A percentile compares a stretch with the other conserved stretches of the same genome.
Evolutionary conservation across 2,113 vertebrate genomes (phyloP).

Genomic region (Gorsachius goisagi): DNA sequence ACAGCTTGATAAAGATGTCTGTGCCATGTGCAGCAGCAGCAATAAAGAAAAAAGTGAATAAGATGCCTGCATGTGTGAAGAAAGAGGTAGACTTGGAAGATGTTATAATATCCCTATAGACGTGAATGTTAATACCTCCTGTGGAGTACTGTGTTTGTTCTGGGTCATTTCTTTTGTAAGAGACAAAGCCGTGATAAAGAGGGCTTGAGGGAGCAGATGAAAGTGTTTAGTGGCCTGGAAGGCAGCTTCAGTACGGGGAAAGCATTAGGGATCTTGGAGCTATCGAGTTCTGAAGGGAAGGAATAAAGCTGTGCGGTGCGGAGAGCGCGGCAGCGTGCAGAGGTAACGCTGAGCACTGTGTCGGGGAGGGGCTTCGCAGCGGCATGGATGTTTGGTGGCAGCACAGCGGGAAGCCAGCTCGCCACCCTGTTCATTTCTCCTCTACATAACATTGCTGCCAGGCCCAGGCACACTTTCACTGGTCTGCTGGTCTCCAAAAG

Average conservation of each 20-base stretch:
- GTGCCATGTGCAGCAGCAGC: neutral
- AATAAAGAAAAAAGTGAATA: neutral
- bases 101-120: neutral
- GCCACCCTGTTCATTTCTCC: fast-evolving
- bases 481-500: fast-evolving
- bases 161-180: neutral
- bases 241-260: neutral
- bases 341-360: fast-evolving
- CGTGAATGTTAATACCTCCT: neutral
- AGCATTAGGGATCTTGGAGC: neutral
- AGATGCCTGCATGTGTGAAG: neutral
- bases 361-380: neutral
- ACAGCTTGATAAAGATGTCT: slow-evolving; percentile 41
- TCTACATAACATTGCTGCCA: neutral
- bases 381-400: neutral
- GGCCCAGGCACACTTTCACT: neutral
- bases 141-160: neutral
- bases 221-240: slow-evolving; percentile 35
- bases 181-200: neutral
- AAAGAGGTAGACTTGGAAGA: neutral
- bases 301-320: neutral
- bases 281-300: neutral
- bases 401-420: neutral
- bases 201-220: neutral
- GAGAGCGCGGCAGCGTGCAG: neutral